Percentiles rank a stretch among this genome's conserved stretches.
phyloP scores from a whole-genome alignment of 2,888 invertebrate genomes.

The Stictocephala bisonia region DNA sequence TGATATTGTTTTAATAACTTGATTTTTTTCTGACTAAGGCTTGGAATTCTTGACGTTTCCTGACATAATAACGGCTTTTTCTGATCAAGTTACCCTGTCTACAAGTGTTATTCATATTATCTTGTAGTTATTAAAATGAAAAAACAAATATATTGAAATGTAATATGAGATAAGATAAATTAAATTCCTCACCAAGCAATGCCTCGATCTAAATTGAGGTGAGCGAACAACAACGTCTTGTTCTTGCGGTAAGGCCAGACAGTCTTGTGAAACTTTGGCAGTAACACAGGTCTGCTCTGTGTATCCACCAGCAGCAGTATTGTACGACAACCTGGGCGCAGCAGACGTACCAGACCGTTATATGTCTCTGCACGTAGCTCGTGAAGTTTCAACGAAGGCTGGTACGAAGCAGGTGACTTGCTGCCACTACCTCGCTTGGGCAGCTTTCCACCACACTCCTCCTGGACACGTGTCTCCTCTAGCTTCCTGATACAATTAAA shows the following conservation, averaged over 20 bases:
- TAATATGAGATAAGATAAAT: too few species aligned
- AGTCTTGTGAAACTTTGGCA: slow-evolving; percentile 92
- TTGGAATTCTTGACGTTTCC: too few species aligned
- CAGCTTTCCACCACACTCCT: slow-evolving; percentile 65
- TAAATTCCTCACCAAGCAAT: slow-evolving; percentile 65
- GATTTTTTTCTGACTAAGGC: too few species aligned
- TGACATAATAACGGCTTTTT: too few species aligned
- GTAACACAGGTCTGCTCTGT: slow-evolving; percentile 85
- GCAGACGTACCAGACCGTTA: slow-evolving; percentile 89
- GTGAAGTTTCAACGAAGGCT: slow-evolving; percentile 83
- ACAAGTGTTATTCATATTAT: too few species aligned
- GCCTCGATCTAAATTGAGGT: slow-evolving; percentile 91
- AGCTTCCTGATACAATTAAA: slow-evolving; percentile 66
- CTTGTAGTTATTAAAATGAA: too few species aligned
- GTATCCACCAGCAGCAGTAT: slow-evolving; percentile 90
- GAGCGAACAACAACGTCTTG: slow-evolving; percentile 95
- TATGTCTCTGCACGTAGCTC: slow-evolving; percentile 95
- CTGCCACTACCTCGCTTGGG: slow-evolving; percentile 65
- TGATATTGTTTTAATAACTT: too few species aligned
- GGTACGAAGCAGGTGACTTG: slow-evolving; percentile 58
- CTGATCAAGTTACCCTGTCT: too few species aligned
- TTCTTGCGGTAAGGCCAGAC: slow-evolving; percentile 98
- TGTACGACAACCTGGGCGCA: slow-evolving; percentile 96
- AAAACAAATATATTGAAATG: too few species aligned
- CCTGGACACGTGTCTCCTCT: slow-evolving; percentile 70